A percentile compares a stretch with the other conserved stretches of the same genome.
phyloP scores from a whole-genome alignment of 2,797 vertebrate genomes.

The Botia almorhae region DNA sequence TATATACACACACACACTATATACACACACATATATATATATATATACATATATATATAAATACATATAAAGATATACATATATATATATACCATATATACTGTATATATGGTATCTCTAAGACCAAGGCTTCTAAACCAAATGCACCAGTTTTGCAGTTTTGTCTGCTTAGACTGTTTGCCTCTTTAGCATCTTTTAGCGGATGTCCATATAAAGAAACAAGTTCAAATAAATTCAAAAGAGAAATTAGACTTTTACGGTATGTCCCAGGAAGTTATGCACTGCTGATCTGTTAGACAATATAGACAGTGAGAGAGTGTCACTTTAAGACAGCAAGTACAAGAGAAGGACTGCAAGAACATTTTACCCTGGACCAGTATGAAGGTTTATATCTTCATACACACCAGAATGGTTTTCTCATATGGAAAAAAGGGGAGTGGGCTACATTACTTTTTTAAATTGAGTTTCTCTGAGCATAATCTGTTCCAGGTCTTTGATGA shows the following conservation, averaged over 20 bases:
- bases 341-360: constrained; percentile 50
- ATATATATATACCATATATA: too few species aligned
- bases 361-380: constrained; percentile 53
- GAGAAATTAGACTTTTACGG: constrained; percentile 50
- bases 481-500: constrained; percentile 79
- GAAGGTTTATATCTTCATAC: constrained; percentile 72
- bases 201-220: too few species aligned
- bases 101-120: too few species aligned
- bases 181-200: constrained; percentile 56
- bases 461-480: constrained; percentile 80
- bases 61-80: too few species aligned
- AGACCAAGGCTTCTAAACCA: too few species aligned
- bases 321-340: constrained; percentile 36
- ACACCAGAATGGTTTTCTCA: constrained; percentile 71
- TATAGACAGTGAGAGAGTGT: constrained; percentile 30
- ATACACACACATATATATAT: too few species aligned
- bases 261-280: constrained; percentile 36
- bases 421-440: constrained; percentile 61
- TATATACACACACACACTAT: too few species aligned
- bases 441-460: constrained; percentile 74
- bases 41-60: too few species aligned
- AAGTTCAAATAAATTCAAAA: too few species aligned
- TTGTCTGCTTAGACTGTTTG: too few species aligned
- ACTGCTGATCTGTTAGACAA: constrained; percentile 38
- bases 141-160: too few species aligned